Conservation (phyloP, 2,888 invertebrate species). For the Agriotes lineatus region DNA sequence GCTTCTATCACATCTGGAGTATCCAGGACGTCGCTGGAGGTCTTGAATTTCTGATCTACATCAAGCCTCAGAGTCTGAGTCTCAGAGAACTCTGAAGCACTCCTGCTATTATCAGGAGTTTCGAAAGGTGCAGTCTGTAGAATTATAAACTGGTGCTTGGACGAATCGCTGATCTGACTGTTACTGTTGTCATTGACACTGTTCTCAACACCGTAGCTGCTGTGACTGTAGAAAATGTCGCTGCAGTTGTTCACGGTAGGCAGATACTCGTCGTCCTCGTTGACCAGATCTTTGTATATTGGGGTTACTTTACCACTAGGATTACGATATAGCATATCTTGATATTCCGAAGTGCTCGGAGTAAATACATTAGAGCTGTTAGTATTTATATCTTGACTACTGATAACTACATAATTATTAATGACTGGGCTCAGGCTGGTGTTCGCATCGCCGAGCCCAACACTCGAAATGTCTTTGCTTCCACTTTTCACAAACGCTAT, state of each 20-base stretch:
- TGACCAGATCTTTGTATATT: constrained; percentile 24
- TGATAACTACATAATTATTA: constrained; percentile 40
- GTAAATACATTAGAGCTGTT: constrained; percentile 41
- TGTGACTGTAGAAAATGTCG: constrained; percentile 32
- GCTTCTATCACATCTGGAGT: constrained; percentile 67
- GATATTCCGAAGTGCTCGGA: constrained; percentile 38
- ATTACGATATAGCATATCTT: constrained; percentile 41
- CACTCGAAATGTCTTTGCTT: constrained; percentile 34
- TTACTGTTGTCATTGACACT: constrained; percentile 2
- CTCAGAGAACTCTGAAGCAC: constrained; percentile 34
- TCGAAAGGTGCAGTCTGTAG: constrained; percentile 29
- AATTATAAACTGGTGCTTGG: constrained; percentile 17
- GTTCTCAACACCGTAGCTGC: neutral
- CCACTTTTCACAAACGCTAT: constrained; percentile 33
- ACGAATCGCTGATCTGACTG: neutral
- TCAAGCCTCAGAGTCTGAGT: constrained; percentile 7
- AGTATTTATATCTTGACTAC: constrained; percentile 34
- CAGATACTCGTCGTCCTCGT: constrained; percentile 39
- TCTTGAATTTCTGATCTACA: constrained; percentile 46
- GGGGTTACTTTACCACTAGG: constrained; percentile 42
- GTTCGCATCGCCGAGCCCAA: constrained; percentile 20
- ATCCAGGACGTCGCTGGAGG: constrained; percentile 49
- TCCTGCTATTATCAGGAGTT: constrained; percentile 42
- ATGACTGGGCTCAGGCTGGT: constrained; percentile 20
- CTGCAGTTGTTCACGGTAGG: constrained; percentile 37